Conservation (phyloP, 2,113 vertebrate genomes). For the Clupea harengus region DNA sequence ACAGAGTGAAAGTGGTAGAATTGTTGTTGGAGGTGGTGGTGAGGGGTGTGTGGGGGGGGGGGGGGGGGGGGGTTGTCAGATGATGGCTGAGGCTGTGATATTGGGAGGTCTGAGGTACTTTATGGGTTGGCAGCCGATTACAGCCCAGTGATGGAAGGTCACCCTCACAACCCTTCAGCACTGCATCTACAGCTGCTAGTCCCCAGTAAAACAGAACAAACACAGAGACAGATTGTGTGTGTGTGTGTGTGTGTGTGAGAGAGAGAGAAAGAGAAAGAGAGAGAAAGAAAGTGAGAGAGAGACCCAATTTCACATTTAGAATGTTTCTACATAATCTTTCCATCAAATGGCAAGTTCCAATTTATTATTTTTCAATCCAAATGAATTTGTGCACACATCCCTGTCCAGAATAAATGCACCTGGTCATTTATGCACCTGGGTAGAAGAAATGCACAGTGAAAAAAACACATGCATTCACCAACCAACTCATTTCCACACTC, state of each 20-base stretch:
- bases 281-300: not conserved
- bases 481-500: not conserved
- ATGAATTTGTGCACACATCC: not conserved
- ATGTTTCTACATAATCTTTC: too few relatives aligned
- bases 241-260: not conserved
- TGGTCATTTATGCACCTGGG: not conserved
- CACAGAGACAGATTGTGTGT: not conserved
- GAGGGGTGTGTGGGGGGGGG: too few relatives aligned
- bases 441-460: not conserved
- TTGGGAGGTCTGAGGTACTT: slow-evolving; percentile 33
- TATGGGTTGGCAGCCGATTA: slow-evolving; percentile 14
- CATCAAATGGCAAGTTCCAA: too few relatives aligned
- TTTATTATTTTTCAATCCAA: not conserved
- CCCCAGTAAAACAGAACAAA: not conserved
- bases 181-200: not conserved
- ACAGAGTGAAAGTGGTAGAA: slow-evolving; percentile 17
- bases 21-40: not conserved
- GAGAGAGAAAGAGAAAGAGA: not conserved
- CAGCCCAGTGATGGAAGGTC: not conserved
- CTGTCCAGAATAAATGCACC: not conserved
- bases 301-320: too few relatives aligned
- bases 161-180: not conserved
- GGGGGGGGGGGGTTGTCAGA: slow-evolving; percentile 40
- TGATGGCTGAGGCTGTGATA: slow-evolving; percentile 27
- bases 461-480: not conserved